Percentiles rank a stretch among this genome's conserved stretches.
phyloP scores from a whole-genome alignment of 1,140 invertebrate species.

The Nephila pilipes region DNA sequence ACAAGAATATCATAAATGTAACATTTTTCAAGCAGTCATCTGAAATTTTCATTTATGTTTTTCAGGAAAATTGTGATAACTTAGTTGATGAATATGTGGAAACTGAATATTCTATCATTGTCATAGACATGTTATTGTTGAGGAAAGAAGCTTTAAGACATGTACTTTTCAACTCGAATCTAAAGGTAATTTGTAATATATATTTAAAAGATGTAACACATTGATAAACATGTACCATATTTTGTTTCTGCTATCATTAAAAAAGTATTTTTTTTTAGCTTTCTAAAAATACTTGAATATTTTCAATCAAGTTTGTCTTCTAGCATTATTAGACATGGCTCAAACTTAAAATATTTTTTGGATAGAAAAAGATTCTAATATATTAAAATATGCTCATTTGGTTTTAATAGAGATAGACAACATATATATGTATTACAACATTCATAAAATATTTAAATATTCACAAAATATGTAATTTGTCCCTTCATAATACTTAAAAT shows the following conservation, averaged over 20 bases:
- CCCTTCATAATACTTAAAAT: no score
- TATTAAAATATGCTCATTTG: no score
- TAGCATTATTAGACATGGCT: no score
- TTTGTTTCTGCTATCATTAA: no score
- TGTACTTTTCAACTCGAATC: constrained; percentile 57
- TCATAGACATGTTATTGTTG: constrained; percentile 60
- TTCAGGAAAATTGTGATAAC: constrained; percentile 43
- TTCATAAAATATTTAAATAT: no score
- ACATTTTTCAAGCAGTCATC: not conserved
- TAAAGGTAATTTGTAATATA: constrained; percentile 49
- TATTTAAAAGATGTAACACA: no score
- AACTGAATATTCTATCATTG: constrained; percentile 63
- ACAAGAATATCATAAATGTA: not conserved
- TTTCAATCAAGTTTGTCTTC: no score
- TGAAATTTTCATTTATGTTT: not conserved
- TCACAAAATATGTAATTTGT: no score
- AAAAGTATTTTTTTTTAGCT: not conserved
- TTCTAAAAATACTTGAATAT: not conserved
- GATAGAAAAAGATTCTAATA: no score
- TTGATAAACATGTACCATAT: not conserved
- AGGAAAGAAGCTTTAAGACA: constrained; percentile 64
- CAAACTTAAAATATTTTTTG: no score
- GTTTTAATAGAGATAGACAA: no score
- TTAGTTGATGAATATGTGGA: constrained; percentile 61
- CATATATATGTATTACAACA: no score